These are phyloP conservation scores for Lates japonicus DNA, from an alignment of 2,797 vertebrate species.

Conservation along the genomic window DNA sequence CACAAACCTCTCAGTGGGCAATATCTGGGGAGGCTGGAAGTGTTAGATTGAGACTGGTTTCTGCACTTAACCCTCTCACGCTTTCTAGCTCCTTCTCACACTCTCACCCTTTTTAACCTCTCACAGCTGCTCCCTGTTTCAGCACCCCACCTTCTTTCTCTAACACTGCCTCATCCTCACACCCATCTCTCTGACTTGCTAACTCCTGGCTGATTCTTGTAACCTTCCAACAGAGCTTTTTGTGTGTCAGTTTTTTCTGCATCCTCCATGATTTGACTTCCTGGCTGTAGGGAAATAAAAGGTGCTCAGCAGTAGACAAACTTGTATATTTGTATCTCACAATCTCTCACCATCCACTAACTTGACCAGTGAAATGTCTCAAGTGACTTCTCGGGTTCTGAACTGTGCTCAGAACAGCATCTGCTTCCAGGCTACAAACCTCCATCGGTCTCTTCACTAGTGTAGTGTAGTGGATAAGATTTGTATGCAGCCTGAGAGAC, in stretches of 20 bases:
- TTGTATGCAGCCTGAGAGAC: slow-evolving; percentile 13
- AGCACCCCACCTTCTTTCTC: slow-evolving; percentile 58
- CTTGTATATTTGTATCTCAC: too few relatives aligned
- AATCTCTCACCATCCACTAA: background rate
- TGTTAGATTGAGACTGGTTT: slow-evolving; percentile 18
- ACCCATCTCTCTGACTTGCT: slow-evolving; percentile 47
- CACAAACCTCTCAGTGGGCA: background rate
- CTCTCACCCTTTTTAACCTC: slow-evolving; percentile 55
- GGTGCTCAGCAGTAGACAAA: background rate
- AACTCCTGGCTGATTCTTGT: slow-evolving; percentile 47
- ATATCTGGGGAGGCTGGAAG: background rate
- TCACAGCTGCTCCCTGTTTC: slow-evolving; percentile 72
- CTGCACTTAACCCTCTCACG: slow-evolving; percentile 51
- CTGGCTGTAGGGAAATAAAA: slow-evolving; percentile 25
- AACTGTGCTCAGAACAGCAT: background rate
- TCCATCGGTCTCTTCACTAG: slow-evolving; percentile 2
- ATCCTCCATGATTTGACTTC: slow-evolving; percentile 26
- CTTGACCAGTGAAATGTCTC: background rate
- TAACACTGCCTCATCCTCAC: slow-evolving; percentile 39
- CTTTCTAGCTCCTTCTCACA: slow-evolving; percentile 43
- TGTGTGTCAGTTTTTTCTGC: slow-evolving; percentile 41
- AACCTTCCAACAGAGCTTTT: slow-evolving; percentile 40
- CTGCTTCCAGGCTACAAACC: background rate
- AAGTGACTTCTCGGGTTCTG: background rate
- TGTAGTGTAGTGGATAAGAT: slow-evolving; percentile 2